These are phyloP conservation scores for Probaryconus sp. DNA, from an alignment of 1,140 invertebrate genomes.

Conservation along the genomic window DNA sequence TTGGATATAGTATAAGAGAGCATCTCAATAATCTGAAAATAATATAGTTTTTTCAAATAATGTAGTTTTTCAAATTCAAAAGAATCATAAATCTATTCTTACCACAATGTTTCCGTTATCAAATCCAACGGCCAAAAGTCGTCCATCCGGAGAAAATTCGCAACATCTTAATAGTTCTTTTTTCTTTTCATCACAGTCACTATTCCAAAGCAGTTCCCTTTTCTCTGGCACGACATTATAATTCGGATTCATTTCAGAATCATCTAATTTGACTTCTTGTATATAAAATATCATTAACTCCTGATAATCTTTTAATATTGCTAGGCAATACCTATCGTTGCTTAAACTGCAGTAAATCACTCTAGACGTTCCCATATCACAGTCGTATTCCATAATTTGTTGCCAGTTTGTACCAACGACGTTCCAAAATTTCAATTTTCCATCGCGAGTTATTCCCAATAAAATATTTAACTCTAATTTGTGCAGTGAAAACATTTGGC, in stretches of 20 bases:
- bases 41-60: conserved; percentile 3
- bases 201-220: conserved; percentile 1
- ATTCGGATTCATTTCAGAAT: conserved; percentile 17
- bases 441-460: conserved; percentile 65
- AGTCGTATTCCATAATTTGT: conserved; percentile 17
- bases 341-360: conserved; percentile 67
- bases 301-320: conserved; percentile 59
- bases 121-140: conserved; percentile 71
- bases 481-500: conserved; percentile 64
- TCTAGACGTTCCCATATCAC: conserved; percentile 22
- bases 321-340: conserved; percentile 61
- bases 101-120: conserved; percentile 71
- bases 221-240: conserved; percentile 22
- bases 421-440: conserved; percentile 65
- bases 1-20: conserved; percentile 35
- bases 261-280: conserved; percentile 7
- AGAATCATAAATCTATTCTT: no score
- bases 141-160: conserved; percentile 71
- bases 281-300: conserved; percentile 35
- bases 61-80: no score
- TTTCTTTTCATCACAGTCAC: not conserved
- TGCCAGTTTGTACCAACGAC: conserved; percentile 57
- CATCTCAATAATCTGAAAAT: conserved; percentile 70
- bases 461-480: conserved; percentile 58
- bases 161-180: conserved; percentile 63